phyloP scores from a whole-genome alignment of 2,797 vertebrate genomes.

The Lagodon rhomboides region DNA sequence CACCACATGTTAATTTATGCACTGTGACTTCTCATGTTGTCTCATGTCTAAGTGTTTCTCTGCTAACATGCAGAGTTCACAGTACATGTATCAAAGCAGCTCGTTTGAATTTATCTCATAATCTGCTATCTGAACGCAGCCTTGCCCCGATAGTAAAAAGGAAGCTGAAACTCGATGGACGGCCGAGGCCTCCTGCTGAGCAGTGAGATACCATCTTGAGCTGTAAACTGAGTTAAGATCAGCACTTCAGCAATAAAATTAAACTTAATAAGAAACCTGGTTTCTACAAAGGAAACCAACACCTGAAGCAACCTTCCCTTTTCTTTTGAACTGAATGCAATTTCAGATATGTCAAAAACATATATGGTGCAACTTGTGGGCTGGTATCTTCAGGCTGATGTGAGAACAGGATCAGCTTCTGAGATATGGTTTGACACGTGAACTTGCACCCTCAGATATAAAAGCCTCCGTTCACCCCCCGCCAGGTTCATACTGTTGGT shows the following conservation, averaged over 20 bases:
- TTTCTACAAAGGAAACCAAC: no score
- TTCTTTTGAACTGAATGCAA: no score
- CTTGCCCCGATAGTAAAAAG: slow-evolving; percentile 1
- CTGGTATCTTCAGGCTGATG: not conserved
- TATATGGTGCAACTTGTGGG: not conserved
- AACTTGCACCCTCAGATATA: slow-evolving; percentile 32
- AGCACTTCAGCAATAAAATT: no score
- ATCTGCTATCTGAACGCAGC: not conserved
- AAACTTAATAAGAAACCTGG: no score
- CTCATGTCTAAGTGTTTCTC: no score
- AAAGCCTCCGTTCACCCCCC: slow-evolving; percentile 29
- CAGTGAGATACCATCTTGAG: not conserved
- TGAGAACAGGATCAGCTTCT: slow-evolving; percentile 73
- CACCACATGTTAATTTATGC: slow-evolving; percentile 45
- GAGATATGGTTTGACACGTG: slow-evolving; percentile 42
- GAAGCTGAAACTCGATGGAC: slow-evolving; percentile 4
- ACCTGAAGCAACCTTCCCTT: no score
- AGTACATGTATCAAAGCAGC: slow-evolving; percentile 10
- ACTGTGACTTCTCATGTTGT: slow-evolving; percentile 16
- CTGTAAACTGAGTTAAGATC: no score
- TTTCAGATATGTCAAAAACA: not conserved
- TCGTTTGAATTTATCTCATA: slow-evolving; percentile 22
- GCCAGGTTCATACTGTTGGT: slow-evolving; percentile 18
- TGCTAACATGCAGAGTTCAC: not conserved
- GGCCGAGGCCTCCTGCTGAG: not conserved